These are phyloP conservation scores for Apostichopus leukothele DNA, from an alignment of 53 echinoderm and acorn worm genomes.

Conservation along the genomic window DNA sequence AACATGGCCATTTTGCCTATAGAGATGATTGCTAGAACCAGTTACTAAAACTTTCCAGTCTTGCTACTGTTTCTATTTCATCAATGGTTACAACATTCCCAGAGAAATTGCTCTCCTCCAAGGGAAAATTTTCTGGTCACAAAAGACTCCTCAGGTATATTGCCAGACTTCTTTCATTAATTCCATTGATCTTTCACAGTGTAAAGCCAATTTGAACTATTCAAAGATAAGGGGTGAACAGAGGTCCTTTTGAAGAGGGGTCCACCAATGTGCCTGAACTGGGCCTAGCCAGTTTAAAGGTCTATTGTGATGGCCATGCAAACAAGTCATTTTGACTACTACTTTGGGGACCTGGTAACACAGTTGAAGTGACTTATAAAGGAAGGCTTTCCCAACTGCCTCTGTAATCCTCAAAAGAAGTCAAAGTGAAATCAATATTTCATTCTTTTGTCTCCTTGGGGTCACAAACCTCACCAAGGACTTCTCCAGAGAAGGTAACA, in stretches of 20 bases:
- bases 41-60: no score
- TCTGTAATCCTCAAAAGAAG: background rate
- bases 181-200: background rate
- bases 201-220: background rate
- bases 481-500: background rate
- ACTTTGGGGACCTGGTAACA: background rate
- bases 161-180: background rate
- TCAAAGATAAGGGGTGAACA: conserved; percentile 19
- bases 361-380: background rate
- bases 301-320: background rate
- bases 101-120: no score
- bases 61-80: no score
- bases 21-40: no score
- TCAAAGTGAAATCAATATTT: background rate
- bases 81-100: no score
- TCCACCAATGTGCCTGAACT: background rate
- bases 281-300: background rate
- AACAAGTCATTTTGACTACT: background rate
- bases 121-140: no score
- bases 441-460: background rate
- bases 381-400: background rate
- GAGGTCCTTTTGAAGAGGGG: background rate
- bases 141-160: no score
- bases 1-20: no score
- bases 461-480: conserved; percentile 14